Conservation (phyloP, 1,140 invertebrate genomes). For the Grapholita molesta region DNA sequence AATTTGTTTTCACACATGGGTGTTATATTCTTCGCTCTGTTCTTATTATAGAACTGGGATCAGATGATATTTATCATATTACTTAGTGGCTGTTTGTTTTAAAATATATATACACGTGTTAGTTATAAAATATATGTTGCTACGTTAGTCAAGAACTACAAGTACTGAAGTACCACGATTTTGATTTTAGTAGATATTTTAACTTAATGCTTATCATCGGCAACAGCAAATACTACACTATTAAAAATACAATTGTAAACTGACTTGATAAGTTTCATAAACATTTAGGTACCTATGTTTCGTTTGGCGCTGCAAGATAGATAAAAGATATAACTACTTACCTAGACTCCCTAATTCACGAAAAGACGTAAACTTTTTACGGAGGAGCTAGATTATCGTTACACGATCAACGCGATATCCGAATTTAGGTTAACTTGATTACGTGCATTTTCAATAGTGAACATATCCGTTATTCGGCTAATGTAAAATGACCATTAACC, state of each 20-base stretch:
- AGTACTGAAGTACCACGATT: too few species aligned
- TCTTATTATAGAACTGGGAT: neutral
- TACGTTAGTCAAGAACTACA: too few species aligned
- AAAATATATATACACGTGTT: neutral
- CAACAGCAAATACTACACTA: too few species aligned
- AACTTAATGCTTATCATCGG: too few species aligned
- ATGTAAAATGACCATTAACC: neutral
- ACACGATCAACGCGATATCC: neutral
- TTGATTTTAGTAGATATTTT: too few species aligned
- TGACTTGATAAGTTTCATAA: too few species aligned
- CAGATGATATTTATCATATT: neutral
- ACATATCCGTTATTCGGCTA: neutral
- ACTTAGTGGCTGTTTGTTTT: neutral
- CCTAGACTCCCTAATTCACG: neutral
- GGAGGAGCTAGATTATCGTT: neutral
- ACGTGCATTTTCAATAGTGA: neutral
- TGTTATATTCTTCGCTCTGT: neutral
- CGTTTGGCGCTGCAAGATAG: too few species aligned
- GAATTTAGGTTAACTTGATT: neutral
- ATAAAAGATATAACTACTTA: neutral
- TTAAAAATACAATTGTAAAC: too few species aligned
- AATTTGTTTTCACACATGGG: constrained; percentile 8
- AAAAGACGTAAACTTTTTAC: neutral
- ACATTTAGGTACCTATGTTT: too few species aligned
- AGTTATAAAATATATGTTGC: neutral